These are phyloP conservation scores for Notamacropus eugenii DNA, from an alignment of 2,797 vertebrate species.

Conservation along the genomic window DNA sequence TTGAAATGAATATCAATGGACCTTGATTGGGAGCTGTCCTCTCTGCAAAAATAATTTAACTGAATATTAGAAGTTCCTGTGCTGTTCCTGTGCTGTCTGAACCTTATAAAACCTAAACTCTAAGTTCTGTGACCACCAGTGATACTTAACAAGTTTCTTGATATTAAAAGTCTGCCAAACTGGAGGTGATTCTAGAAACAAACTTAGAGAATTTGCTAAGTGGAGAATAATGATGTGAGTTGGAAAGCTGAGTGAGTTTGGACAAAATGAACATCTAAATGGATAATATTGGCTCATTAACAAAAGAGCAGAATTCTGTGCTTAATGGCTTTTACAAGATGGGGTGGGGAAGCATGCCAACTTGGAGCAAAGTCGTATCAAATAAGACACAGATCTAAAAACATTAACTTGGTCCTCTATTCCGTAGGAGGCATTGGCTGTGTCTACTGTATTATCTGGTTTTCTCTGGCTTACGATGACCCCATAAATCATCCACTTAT, in stretches of 20 bases:
- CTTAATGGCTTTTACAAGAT: neutral
- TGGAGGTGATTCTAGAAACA: too few relatives aligned
- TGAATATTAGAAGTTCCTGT: too few relatives aligned
- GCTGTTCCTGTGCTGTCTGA: too few relatives aligned
- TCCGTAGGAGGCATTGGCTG: constrained; percentile 88
- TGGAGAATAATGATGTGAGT: neutral
- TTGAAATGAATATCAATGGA: too few relatives aligned
- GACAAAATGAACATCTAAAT: neutral
- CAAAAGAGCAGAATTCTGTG: neutral
- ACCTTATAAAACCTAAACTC: too few relatives aligned
- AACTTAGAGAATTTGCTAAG: neutral
- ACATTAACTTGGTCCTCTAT: neutral
- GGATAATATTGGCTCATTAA: neutral
- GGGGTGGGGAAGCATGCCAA: neutral
- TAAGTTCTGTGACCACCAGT: too few relatives aligned
- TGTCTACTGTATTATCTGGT: constrained; percentile 91
- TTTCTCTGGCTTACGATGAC: constrained; percentile 88
- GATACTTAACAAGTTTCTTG: too few relatives aligned
- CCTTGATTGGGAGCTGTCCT: too few relatives aligned
- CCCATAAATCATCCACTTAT: constrained; percentile 89
- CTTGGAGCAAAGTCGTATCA: neutral
- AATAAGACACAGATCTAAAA: neutral
- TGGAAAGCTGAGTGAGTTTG: neutral
- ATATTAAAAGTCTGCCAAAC: too few relatives aligned
- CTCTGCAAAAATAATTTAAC: too few relatives aligned